phyloP scores from a whole-genome alignment of 2,797 vertebrate species.

The Mormyrops boulengeri region DNA sequence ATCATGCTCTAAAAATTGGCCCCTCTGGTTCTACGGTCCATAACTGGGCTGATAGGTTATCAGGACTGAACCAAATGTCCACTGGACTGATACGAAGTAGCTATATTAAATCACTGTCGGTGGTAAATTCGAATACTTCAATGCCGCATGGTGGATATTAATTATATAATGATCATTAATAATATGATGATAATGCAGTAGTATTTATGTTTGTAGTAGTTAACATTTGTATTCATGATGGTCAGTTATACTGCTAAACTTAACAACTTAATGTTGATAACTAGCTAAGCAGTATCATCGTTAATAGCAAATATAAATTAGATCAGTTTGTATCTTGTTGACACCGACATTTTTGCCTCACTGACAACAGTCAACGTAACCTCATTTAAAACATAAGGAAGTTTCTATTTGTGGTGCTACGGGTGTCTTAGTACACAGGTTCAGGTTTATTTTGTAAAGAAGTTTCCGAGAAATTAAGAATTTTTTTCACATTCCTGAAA shows the following conservation, averaged over 20 bases:
- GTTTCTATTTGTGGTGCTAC: neutral
- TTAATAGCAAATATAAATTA: neutral
- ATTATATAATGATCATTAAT: neutral
- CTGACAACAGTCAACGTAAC: neutral
- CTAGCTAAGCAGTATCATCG: neutral
- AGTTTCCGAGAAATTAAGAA: neutral
- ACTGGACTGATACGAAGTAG: neutral
- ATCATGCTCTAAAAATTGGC: neutral
- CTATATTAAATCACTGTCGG: neutral
- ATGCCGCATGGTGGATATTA: neutral
- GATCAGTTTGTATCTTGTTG: neutral
- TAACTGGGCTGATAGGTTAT: neutral
- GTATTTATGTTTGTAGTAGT: neutral
- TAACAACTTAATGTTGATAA: neutral
- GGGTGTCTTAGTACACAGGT: neutral
- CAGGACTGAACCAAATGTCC: neutral
- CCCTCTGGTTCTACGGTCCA: neutral
- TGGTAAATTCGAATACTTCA: neutral
- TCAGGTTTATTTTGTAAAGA: neutral
- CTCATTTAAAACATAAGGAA: too few relatives aligned
- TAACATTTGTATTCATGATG: neutral
- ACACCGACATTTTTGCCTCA: neutral
- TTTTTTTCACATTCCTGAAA: neutral
- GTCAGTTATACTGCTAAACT: neutral
- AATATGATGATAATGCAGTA: neutral